These are phyloP conservation scores for Epinephelus coioides DNA, from an alignment of 2,797 vertebrate genomes.

Conservation along the genomic window DNA sequence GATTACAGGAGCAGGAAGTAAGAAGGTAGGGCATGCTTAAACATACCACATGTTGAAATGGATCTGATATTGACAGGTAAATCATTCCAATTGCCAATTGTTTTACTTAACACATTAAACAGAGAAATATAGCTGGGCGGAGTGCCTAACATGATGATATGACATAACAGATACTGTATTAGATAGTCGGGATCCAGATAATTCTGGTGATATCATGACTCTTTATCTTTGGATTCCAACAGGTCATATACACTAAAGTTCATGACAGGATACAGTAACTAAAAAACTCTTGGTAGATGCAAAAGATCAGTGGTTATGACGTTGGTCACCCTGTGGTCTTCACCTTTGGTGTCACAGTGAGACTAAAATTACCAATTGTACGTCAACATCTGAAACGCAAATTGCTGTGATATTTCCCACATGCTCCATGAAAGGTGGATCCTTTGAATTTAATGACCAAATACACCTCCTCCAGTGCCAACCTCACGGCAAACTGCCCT, in stretches of 20 bases:
- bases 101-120: too few species aligned
- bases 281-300: not conserved
- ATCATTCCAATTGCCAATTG: too few species aligned
- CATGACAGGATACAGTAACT: not conserved
- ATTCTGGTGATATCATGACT: not conserved
- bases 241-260: not conserved
- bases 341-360: not conserved
- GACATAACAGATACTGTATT: too few species aligned
- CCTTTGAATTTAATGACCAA: not conserved
- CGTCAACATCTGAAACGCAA: not conserved
- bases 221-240: not conserved
- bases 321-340: not conserved
- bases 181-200: not conserved
- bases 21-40: too few species aligned
- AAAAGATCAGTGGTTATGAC: not conserved
- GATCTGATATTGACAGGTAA: too few species aligned
- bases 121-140: too few species aligned
- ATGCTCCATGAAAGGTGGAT: not conserved
- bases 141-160: too few species aligned
- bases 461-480: not conserved
- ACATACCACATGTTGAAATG: too few species aligned
- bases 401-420: not conserved
- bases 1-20: too few species aligned
- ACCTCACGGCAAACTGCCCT: conserved; percentile 14
- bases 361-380: not conserved